Evolutionary conservation across 2,888 invertebrate species (phyloP).

Genomic region (Panorpa germanica): DNA sequence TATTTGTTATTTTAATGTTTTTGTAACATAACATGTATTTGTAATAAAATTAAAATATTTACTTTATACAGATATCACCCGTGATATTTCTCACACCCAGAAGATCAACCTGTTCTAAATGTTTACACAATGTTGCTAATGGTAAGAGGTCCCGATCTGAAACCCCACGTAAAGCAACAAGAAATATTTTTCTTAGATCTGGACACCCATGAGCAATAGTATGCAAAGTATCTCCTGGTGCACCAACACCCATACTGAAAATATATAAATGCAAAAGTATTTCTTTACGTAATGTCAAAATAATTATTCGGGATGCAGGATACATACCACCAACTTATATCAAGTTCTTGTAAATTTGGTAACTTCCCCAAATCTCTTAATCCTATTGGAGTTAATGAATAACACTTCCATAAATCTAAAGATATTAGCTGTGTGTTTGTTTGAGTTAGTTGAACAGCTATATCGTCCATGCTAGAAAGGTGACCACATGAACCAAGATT

Average conservation of each 20-base stretch:
- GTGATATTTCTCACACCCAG: no score
- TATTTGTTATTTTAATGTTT: no score
- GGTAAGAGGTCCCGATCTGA: slow-evolving; percentile 59
- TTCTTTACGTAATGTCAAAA: no score
- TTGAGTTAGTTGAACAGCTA: slow-evolving; percentile 43
- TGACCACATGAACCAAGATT: no score
- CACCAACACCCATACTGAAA: slow-evolving; percentile 36
- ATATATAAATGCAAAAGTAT: slow-evolving; percentile 8
- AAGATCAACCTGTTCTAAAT: slow-evolving; percentile 64
- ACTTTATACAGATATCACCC: no score
- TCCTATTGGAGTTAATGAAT: slow-evolving; percentile 53
- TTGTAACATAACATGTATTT: no score
- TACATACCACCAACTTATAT: slow-evolving; percentile 87
- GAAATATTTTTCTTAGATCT: slow-evolving; percentile 54
- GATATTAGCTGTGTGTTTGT: slow-evolving; percentile 49
- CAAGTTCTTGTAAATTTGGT: slow-evolving; percentile 55
- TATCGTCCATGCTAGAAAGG: slow-evolving; percentile 48
- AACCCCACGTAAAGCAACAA: slow-evolving; percentile 66
- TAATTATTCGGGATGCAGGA: no score
- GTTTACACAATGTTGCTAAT: slow-evolving; percentile 43
- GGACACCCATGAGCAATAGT: slow-evolving; percentile 38
- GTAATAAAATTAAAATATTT: no score
- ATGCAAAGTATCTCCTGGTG: slow-evolving; percentile 51
- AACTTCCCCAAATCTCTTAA: slow-evolving; percentile 50
- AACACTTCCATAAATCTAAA: slow-evolving; percentile 76